Evolutionary conservation across 35 echinoderm and acorn worm species (phyloP).

Genomic region (Apostichopus japonicus): DNA sequence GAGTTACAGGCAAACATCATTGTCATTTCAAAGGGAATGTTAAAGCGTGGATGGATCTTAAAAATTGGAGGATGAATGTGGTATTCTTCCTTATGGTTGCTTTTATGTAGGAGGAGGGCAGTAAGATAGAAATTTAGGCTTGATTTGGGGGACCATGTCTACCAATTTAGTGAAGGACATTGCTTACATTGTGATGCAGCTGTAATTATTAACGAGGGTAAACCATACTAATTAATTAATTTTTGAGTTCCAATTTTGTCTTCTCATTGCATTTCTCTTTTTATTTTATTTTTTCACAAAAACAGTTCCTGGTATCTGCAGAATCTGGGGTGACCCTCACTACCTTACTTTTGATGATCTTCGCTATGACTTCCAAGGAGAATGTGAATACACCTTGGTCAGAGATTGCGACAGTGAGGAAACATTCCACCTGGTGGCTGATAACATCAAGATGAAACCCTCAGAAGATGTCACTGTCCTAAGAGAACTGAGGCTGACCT

Average conservation of each 20-base stretch:
- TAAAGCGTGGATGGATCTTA: no score
- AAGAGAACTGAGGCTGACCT: constrained; percentile 27
- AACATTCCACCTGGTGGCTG: constrained; percentile 65
- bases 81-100: neutral
- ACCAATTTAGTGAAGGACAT: no score
- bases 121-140: neutral
- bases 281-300: neutral
- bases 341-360: constrained; percentile 72
- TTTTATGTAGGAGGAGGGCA: neutral
- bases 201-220: no score
- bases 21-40: no score
- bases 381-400: constrained; percentile 81
- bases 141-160: no score
- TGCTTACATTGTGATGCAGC: no score
- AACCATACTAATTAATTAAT: no score
- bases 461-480: constrained; percentile 55
- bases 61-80: no score
- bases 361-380: constrained; percentile 88
- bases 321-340: constrained; percentile 86
- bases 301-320: constrained; percentile 63
- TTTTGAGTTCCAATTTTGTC: no score
- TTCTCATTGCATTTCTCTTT: neutral
- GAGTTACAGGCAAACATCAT: neutral
- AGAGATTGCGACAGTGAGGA: constrained; percentile 60
- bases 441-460: constrained; percentile 76